Evolutionary conservation across 92 coral and sea anemone species (phyloP), one percentile per base, ranked within the genome.

Genomic region (Actinostola sp.): DNA sequence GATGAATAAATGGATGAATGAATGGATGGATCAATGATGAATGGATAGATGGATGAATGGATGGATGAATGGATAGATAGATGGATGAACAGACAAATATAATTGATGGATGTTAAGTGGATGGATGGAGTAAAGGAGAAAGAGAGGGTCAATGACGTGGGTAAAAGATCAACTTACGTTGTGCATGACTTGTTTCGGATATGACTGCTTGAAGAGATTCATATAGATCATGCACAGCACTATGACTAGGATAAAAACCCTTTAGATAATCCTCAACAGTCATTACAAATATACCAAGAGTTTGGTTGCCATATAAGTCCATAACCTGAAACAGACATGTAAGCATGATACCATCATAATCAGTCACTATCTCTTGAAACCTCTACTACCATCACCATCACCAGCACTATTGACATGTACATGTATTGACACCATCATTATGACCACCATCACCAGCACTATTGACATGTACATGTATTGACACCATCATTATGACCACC

Each of bases 261-360:
- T 67, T 71, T 9, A 91, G 71, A 70, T 91, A 91, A 32, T 91
- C 79, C 25, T 78, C 83, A 33, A 70, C 35, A 31, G 55, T 70
- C 88, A 91, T 67, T 15, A 91, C 87, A 80, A 83, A 91, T 57
- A 91, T 49, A 1, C 92, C 97, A 72, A 72, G 73, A 17, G 74
- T 76, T 72, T 76, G 21, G 68, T 57, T 67, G 26, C 82, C 74
- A 54, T 79, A 87, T 63, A n/a, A 54, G 33, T 81, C 56, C 21
- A 71, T 63, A 17, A 61, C 27, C 97, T 90, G 29, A 9, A 53
- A 63, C 29, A 14, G 20, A 62, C 25, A 79, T 11, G 19, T 12
- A 28, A n/a, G n/a, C n/a, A n/a, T n/a, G n/a, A n/a, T n/a, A n/a
- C n/a, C n/a, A n/a, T n/a, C n/a, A n/a, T n/a, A n/a, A n/a, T n/a